phyloP scores from a whole-genome alignment of 2,797 vertebrate species.

The Miichthys miiuy region DNA sequence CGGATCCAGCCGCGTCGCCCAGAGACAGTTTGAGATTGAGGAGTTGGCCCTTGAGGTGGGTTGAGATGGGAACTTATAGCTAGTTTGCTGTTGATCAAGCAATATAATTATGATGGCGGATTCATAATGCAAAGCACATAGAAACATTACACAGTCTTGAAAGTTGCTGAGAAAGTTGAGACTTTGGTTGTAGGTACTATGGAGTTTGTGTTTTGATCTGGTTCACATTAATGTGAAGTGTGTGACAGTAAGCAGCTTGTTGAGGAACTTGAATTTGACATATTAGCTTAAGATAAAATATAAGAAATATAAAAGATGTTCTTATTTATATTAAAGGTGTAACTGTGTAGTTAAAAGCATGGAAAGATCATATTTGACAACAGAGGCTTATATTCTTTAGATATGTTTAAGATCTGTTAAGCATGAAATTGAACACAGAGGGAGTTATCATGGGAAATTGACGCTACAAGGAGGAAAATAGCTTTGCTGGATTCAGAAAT shows the following conservation, averaged over 20 bases:
- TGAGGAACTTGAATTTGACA: neutral
- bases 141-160: neutral
- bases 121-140: neutral
- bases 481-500: constrained; percentile 53
- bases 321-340: neutral
- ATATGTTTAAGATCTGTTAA: constrained; percentile 3
- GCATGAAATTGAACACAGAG: constrained; percentile 8
- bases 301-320: neutral
- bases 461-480: constrained; percentile 42
- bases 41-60: constrained; percentile 93
- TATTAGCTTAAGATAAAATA: neutral
- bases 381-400: neutral
- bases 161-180: neutral
- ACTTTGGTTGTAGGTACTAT: neutral
- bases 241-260: neutral
- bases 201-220: constrained; percentile 17
- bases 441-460: constrained; percentile 12
- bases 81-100: constrained; percentile 5
- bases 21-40: constrained; percentile 91
- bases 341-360: neutral
- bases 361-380: neutral
- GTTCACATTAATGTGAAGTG: constrained; percentile 2
- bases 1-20: constrained; percentile 87
- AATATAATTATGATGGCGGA: neutral
- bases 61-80: constrained; percentile 42